A percentile compares a stretch with the other conserved stretches of the same genome.
Evolutionary conservation across 2,888 invertebrate genomes (phyloP).

Genomic region (Homarus gammarus): DNA sequence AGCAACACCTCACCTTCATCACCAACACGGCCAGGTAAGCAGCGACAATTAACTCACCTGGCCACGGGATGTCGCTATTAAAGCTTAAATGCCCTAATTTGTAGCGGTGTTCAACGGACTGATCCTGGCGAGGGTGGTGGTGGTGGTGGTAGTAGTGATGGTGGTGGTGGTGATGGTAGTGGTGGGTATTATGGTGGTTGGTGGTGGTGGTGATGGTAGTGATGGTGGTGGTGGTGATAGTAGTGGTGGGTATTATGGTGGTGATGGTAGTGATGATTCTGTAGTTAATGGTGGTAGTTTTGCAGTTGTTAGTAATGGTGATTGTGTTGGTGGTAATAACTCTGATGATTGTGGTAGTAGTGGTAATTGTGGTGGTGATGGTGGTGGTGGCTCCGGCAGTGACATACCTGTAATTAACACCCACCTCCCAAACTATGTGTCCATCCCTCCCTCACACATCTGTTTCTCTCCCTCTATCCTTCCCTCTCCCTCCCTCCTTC

Average conservation of each 20-base stretch:
- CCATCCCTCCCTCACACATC: not conserved
- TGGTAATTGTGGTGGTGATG: not conserved
- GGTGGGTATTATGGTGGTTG: too few species aligned
- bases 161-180: not conserved
- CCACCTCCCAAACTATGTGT: not conserved
- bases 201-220: not conserved
- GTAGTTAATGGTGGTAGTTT: not conserved
- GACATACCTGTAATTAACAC: not conserved
- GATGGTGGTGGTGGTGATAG: not conserved
- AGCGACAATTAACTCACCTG: not conserved
- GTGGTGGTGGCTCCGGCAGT: not conserved
- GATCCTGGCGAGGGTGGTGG: constrained; percentile 7
- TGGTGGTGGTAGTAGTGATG: not conserved
- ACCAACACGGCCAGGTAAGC: not conserved
- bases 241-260: not conserved
- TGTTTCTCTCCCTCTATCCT: not conserved
- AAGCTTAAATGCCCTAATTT: not conserved
- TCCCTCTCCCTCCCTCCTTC: constrained; percentile 19
- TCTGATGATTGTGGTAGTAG: not conserved
- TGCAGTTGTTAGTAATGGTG: not conserved
- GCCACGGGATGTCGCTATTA: constrained; percentile 1
- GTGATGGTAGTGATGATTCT: too few species aligned
- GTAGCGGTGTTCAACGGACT: constrained; percentile 18
- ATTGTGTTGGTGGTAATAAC: not conserved
- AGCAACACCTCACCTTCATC: not conserved